These are phyloP conservation scores for Oncopeltus fasciatus DNA, from an alignment of 1,140 invertebrate genomes.

Conservation along the genomic window DNA sequence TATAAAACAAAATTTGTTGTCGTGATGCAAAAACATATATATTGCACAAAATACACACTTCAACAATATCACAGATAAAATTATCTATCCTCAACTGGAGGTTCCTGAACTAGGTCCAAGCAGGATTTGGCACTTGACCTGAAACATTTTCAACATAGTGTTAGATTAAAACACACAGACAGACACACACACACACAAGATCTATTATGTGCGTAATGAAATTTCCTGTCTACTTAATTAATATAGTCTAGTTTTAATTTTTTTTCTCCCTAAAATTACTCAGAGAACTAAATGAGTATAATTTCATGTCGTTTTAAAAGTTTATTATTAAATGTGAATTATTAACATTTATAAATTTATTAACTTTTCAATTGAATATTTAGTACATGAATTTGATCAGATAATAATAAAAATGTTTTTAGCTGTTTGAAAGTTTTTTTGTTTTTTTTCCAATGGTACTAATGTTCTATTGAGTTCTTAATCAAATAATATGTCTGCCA, in stretches of 20 bases:
- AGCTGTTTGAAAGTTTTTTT: no score
- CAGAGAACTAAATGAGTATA: background rate
- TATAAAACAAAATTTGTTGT: no score
- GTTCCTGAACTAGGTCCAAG: constrained; percentile 29
- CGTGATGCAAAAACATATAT: no score
- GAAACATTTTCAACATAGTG: constrained; percentile 24
- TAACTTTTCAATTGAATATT: no score
- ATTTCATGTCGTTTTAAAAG: background rate
- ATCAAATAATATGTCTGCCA: no score
- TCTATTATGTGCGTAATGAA: background rate
- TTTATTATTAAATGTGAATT: background rate
- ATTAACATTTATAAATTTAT: no score
- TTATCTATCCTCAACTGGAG: constrained; percentile 12
- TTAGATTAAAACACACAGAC: background rate
- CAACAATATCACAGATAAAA: no score
- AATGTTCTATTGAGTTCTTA: no score
- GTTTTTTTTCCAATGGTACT: no score
- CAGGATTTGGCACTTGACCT: constrained; percentile 36
- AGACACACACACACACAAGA: background rate
- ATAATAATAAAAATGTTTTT: no score
- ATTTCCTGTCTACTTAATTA: background rate
- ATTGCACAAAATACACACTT: no score
- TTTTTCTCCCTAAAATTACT: background rate
- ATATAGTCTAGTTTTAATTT: background rate
- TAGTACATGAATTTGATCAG: no score